A percentile compares a stretch with the other conserved stretches of the same genome.
Evolutionary conservation across 2,888 invertebrate species (phyloP).

Genomic region (Cerceris ruficornis): DNA sequence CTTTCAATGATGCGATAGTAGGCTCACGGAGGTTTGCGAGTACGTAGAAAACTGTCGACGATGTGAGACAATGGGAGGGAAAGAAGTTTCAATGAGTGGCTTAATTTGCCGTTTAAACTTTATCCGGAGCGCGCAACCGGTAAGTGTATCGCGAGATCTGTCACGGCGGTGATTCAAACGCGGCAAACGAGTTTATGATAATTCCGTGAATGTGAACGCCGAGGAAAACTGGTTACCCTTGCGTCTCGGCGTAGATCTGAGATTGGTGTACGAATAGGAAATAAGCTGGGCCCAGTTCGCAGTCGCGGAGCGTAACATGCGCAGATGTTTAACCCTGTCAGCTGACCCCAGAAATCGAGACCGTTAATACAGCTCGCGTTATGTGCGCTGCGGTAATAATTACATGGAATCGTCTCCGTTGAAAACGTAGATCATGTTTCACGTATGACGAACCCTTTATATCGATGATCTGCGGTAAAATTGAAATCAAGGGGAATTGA

Average conservation of each 20-base stretch:
- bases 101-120: not conserved
- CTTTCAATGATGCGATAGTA: slow-evolving; percentile 53
- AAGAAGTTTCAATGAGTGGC: not conserved
- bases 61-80: not conserved
- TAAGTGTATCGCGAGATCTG: too few relatives aligned
- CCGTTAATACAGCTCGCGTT: slow-evolving; percentile 30
- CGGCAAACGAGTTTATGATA: not conserved
- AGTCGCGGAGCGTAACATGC: slow-evolving; percentile 46
- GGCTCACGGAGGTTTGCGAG: slow-evolving; percentile 9
- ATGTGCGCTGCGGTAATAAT: slow-evolving; percentile 34
- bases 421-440: too few relatives aligned
- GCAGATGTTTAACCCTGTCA: slow-evolving; percentile 58
- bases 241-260: slow-evolving; percentile 50
- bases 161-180: too few relatives aligned
- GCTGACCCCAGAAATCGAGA: slow-evolving; percentile 56
- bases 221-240: slow-evolving; percentile 59
- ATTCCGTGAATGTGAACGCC: slow-evolving; percentile 34
- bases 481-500: too few relatives aligned
- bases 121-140: too few relatives aligned
- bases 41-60: slow-evolving; percentile 4
- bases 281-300: slow-evolving; percentile 52
- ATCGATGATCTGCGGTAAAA: too few relatives aligned
- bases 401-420: not conserved
- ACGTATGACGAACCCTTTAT: too few relatives aligned
- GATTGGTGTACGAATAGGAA: slow-evolving; percentile 60